Percentiles rank a stretch among this genome's conserved stretches.
Evolutionary conservation across 2,888 invertebrate genomes (phyloP).

Genomic region (Drosophila lacicola): DNA sequence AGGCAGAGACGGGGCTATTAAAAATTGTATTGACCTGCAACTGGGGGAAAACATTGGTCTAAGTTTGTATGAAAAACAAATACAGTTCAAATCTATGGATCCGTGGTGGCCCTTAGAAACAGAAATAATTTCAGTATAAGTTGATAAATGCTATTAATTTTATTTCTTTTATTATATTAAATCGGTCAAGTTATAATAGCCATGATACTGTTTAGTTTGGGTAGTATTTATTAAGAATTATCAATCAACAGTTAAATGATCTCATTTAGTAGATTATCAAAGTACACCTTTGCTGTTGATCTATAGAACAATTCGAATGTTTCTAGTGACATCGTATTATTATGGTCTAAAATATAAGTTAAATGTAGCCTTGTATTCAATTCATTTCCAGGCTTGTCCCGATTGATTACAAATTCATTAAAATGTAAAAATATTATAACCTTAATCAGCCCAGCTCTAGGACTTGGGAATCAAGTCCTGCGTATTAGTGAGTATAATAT

Average conservation of each 20-base stretch:
- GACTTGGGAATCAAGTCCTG: conserved; percentile 6
- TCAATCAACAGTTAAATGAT: neutral
- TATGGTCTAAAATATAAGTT: too few species aligned
- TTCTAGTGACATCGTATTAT: neutral
- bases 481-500: conserved; percentile 16
- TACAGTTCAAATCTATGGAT: too few species aligned
- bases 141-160: too few species aligned
- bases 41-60: too few species aligned
- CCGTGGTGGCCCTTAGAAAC: too few species aligned
- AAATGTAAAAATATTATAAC: too few species aligned
- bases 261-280: neutral
- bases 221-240: conserved; percentile 5
- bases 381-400: neutral
- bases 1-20: neutral
- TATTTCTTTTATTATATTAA: too few species aligned
- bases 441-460: neutral
- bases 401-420: neutral
- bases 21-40: neutral
- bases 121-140: too few species aligned
- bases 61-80: too few species aligned
- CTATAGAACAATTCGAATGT: neutral
- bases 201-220: neutral
- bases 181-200: too few species aligned
- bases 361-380: too few species aligned
- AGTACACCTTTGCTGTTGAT: neutral